phyloP scores from a whole-genome alignment of 2,113 vertebrate genomes.

The Ranitomeya imitator region DNA sequence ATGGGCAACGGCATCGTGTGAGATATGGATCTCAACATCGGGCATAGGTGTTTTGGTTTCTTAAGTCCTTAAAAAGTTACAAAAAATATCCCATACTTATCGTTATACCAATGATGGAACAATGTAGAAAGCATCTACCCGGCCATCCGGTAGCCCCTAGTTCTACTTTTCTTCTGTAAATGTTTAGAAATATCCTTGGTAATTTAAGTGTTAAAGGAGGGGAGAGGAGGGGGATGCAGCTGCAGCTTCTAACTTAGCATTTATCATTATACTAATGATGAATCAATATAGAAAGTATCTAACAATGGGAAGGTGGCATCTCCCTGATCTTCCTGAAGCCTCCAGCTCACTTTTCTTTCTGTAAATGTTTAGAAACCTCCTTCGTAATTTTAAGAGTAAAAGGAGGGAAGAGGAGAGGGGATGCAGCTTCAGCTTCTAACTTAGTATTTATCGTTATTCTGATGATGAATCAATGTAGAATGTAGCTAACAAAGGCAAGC shows the following conservation, averaged over 20 bases:
- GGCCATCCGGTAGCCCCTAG: too few species aligned
- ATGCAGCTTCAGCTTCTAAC: not conserved
- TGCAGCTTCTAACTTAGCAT: not conserved
- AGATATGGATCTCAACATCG: not conserved
- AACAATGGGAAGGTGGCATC: not conserved
- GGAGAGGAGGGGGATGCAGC: not conserved
- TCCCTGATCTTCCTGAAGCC: not conserved
- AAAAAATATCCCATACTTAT: too few species aligned
- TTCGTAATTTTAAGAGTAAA: not conserved
- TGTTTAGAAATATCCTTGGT: not conserved
- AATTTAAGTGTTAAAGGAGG: not conserved
- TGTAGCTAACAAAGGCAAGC: not conserved
- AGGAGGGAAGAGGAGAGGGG: not conserved
- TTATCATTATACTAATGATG: too few species aligned
- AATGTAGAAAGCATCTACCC: too few species aligned
- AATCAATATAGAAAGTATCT: not conserved
- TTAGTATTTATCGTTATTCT: not conserved
- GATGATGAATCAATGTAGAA: not conserved
- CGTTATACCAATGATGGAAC: too few species aligned
- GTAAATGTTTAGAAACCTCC: not conserved
- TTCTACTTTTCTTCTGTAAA: too few species aligned
- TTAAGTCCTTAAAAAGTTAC: not conserved
- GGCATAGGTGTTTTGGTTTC: not conserved
- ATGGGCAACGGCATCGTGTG: not conserved
- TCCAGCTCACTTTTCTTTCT: not conserved